A percentile compares a stretch with the other conserved stretches of the same genome.
Conservation (phyloP, 2,797 vertebrate genomes). For the Propithecus perrieri region DNA sequence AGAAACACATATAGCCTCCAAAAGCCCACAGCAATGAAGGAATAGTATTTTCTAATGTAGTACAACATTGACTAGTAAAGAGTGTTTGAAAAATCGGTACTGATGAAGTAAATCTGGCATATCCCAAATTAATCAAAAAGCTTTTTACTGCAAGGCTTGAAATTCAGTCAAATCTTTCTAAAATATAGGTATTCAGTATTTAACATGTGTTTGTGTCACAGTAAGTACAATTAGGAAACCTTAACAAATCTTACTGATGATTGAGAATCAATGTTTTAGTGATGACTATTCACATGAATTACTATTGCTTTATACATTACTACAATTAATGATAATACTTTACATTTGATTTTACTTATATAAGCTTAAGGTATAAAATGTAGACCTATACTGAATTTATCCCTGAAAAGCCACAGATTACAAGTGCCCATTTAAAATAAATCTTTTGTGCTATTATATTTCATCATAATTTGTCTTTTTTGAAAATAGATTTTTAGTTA, state of each 20-base stretch:
- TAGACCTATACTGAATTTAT: constrained; percentile 31
- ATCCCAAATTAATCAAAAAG: constrained; percentile 15
- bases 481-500: constrained; percentile 46
- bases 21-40: neutral
- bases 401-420: neutral
- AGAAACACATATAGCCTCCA: neutral
- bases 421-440: constrained; percentile 14
- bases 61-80: neutral
- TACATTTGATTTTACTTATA: constrained; percentile 10
- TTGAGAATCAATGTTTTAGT: neutral
- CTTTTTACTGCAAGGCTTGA: neutral
- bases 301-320: neutral
- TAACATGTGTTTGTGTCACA: neutral
- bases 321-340: neutral
- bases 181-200: neutral
- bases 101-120: neutral
- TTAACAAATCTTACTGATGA: constrained; percentile 15
- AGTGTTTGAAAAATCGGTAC: neutral
- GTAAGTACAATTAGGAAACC: neutral
- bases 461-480: constrained; percentile 42
- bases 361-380: neutral
- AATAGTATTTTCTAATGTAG: neutral
- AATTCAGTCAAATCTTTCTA: neutral
- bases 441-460: constrained; percentile 23
- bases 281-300: neutral